Evolutionary conservation across 1,140 invertebrate species (phyloP), one percentile per base, ranked within the genome.

Genomic region (Andricus grossulariae): DNA sequence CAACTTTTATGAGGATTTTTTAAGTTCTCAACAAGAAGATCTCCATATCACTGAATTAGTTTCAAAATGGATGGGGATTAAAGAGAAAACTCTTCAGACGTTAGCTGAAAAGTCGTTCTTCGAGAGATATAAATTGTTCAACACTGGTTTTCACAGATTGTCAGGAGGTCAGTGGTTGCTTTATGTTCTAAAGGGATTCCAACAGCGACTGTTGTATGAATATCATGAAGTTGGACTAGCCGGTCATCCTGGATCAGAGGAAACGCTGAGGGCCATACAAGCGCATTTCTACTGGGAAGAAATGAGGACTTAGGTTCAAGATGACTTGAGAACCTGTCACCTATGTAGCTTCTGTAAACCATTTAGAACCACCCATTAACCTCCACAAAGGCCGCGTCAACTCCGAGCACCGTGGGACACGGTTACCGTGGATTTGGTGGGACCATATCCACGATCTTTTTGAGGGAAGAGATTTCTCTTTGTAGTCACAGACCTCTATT

Each of bases 391-490:
- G 5, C 75, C 79, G 0, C 75, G 60, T 45, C 74, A 74, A 45
- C 76, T 76, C 1, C 19, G 7, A 5, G 19, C 11, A 72, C 87
- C 83, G 4, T 91, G 88, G 84, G 81, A 89, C 25, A 25, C 25
- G 25, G 25, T 25, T 25, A 25, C 25, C 1, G 25, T 25, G 25
- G 25, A 25, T 25, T 25, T 25, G 25, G 3, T 25, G 25, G 39
- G 7, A 39, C 39, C 7, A 0, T 8, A 32, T 32, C 32, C 32
- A 3, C 32, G 32, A 6, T 32, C 32, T 32, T 32, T 2, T 32
- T 6, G 32, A 25, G 39, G 39, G 5, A 39, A 39, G 39, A 39
- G 8, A 39, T 39, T 10, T 39, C 39, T 39, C 8, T 39, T 39
- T 39, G 39, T 39, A 7, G 39, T 39, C 55, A 57, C 21, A 25